phyloP scores from a whole-genome alignment of 2,888 invertebrate genomes.

The Drosophila seclusa region DNA sequence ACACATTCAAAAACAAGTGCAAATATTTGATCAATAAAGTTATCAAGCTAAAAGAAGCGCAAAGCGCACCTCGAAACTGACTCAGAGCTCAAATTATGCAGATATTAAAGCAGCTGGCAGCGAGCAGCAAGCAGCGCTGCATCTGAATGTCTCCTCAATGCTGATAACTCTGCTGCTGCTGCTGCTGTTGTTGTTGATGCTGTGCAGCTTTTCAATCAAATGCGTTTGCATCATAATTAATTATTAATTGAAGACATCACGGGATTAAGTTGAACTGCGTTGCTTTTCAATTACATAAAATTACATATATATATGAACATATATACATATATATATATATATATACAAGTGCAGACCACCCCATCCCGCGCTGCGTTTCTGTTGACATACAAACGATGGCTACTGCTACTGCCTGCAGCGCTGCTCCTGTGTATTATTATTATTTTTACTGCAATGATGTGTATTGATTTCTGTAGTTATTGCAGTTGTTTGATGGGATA shows the following conservation, averaged over 20 bases:
- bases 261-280: constrained; percentile 58
- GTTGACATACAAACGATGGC: constrained; percentile 57
- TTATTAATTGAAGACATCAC: constrained; percentile 63
- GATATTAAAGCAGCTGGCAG: constrained; percentile 26
- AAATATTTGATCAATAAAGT: constrained; percentile 76
- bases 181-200: not conserved
- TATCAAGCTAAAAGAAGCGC: constrained; percentile 43
- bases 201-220: constrained; percentile 16
- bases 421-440: constrained; percentile 32
- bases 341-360: not conserved
- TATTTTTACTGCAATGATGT: constrained; percentile 29
- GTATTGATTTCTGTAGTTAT: constrained; percentile 6
- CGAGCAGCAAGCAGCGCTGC: constrained; percentile 8
- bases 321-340: not conserved
- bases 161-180: constrained; percentile 32
- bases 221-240: constrained; percentile 25
- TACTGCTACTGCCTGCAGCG: constrained; percentile 31
- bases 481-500: not conserved
- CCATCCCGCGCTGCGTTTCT: not conserved
- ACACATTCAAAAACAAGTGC: constrained; percentile 28
- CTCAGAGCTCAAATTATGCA: constrained; percentile 32
- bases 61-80: constrained; percentile 40
- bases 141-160: not conserved
- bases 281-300: constrained; percentile 73
- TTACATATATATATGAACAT: constrained; percentile 40